A percentile compares a stretch with the other conserved stretches of the same genome.
These are phyloP conservation scores for Penaeus chinensis DNA, from an alignment of 1,140 invertebrate species.

Conservation along the genomic window DNA sequence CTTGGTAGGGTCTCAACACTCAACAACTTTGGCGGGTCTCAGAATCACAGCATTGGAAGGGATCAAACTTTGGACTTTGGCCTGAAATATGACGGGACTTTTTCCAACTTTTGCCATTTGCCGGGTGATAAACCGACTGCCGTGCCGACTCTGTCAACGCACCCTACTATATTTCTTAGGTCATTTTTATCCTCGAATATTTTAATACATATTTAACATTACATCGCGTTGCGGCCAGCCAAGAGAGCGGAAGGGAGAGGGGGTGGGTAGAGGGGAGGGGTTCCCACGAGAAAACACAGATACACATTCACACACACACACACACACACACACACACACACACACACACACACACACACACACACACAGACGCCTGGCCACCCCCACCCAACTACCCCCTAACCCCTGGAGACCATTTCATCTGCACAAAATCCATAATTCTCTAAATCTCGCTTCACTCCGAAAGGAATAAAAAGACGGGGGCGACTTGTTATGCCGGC, in stretches of 20 bases:
- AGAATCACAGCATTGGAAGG: constrained; percentile 26
- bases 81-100: constrained; percentile 54
- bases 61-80: constrained; percentile 47
- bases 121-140: constrained; percentile 46
- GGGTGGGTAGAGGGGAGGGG: neutral
- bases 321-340: constrained; percentile 16
- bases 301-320: constrained; percentile 8
- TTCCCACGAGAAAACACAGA: neutral
- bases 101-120: constrained; percentile 58
- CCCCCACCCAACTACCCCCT: neutral
- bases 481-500: too few relatives aligned
- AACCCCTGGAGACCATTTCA: neutral
- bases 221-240: neutral
- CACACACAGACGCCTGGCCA: neutral
- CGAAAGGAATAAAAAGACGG: too few relatives aligned
- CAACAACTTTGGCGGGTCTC: constrained; percentile 4
- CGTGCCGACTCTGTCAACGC: constrained; percentile 36
- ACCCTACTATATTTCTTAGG: constrained; percentile 37
- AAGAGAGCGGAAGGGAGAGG: neutral
- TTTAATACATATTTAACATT: too few relatives aligned
- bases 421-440: neutral
- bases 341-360: constrained; percentile 16
- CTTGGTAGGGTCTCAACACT: constrained; percentile 19
- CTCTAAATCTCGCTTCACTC: too few relatives aligned
- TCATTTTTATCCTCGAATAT: constrained; percentile 2